Conservation (phyloP, 2,888 invertebrate species). For the Mythimna impura region DNA sequence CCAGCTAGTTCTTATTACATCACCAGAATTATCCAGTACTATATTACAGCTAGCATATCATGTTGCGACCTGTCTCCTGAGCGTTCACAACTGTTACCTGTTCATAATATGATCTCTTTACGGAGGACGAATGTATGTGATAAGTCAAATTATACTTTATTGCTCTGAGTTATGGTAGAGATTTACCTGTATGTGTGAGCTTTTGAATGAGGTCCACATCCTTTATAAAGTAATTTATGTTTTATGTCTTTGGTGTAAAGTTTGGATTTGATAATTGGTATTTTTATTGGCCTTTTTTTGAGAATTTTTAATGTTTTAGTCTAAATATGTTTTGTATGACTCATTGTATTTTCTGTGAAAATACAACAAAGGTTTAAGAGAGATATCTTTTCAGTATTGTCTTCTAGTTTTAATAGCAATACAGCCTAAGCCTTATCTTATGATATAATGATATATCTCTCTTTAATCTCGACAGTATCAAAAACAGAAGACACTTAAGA, state of each 20-base stretch:
- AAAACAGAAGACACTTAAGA: not conserved
- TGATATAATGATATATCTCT: not conserved
- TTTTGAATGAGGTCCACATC: not conserved
- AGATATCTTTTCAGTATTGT: conserved; percentile 12
- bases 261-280: not conserved
- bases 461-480: not conserved
- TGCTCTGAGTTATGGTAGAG: conserved; percentile 3
- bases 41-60: conserved; percentile 48
- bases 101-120: conserved; percentile 46
- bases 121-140: conserved; percentile 23
- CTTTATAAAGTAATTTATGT: not conserved
- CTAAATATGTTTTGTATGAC: not conserved
- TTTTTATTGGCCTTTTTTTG: not conserved
- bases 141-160: not conserved
- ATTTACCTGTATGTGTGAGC: not conserved
- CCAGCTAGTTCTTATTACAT: conserved; percentile 18
- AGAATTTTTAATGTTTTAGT: not conserved
- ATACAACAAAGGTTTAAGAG: not conserved
- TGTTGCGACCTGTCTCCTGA: conserved; percentile 63
- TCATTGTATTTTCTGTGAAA: not conserved
- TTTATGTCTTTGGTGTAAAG: not conserved
- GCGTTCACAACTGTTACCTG: conserved; percentile 52
- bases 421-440: not conserved
- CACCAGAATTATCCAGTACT: conserved; percentile 23
- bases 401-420: not conserved